Evolutionary conservation across 2,797 vertebrate genomes (phyloP).

Genomic region (Parauchenoglanis ngamensis): DNA sequence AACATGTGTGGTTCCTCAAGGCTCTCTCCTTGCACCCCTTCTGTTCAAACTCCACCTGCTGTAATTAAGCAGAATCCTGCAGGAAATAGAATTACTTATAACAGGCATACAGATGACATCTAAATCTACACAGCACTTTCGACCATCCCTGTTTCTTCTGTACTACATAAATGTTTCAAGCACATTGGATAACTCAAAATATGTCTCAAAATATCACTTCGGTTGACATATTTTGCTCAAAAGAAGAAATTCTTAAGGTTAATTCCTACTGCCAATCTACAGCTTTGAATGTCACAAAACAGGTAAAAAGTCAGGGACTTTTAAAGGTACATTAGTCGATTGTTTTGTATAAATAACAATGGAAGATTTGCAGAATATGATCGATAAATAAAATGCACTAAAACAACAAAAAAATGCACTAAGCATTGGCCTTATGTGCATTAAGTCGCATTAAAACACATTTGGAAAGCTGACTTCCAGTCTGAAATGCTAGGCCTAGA

Average conservation of each 20-base stretch:
- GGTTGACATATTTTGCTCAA: background rate
- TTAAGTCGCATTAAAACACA: too few species aligned
- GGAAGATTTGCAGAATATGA: background rate
- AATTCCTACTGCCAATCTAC: background rate
- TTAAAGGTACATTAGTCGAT: background rate
- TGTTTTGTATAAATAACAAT: background rate
- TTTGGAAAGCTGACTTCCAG: background rate
- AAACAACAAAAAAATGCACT: background rate
- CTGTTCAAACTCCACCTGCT: background rate
- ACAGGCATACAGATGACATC: background rate
- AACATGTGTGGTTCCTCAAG: background rate
- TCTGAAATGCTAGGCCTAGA: background rate
- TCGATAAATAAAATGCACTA: background rate
- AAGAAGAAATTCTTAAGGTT: background rate
- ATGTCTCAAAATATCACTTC: background rate
- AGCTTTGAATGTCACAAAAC: background rate
- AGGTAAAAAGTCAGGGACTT: background rate
- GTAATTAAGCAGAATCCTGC: background rate
- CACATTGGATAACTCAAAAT: background rate
- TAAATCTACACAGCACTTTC: background rate
- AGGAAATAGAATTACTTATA: background rate
- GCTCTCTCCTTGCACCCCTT: background rate
- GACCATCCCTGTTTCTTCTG: background rate
- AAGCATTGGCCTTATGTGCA: background rate
- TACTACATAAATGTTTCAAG: background rate